Percentiles rank a stretch among this genome's conserved stretches.
These are phyloP conservation scores for Tympanuchus pallidicinctus DNA, from an alignment of 2,113 vertebrate genomes.

Conservation along the genomic window DNA sequence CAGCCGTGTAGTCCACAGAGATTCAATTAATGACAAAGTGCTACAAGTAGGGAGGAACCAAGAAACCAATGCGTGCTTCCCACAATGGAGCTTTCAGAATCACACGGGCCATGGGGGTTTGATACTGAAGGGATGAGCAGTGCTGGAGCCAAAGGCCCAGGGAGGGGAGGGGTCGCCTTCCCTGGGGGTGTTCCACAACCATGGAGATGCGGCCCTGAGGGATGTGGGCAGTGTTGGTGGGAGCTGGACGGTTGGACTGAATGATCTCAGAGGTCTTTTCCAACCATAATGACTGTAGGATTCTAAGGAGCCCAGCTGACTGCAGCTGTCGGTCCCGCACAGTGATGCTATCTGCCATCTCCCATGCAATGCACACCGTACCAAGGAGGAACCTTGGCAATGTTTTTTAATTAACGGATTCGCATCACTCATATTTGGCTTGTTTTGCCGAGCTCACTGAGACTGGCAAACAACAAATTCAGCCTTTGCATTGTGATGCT, in stretches of 20 bases:
- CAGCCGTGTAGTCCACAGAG: not conserved
- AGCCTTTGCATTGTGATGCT: not conserved
- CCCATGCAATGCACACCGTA: not conserved
- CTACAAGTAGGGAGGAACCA: not conserved
- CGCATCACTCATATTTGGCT: not conserved
- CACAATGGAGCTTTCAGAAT: fast-evolving
- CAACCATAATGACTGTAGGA: too few species aligned
- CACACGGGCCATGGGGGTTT: not conserved
- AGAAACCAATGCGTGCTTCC: not conserved
- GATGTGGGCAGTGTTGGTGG: too few species aligned
- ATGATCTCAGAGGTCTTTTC: too few species aligned
- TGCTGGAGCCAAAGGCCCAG: fast-evolving
- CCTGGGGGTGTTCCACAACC: too few species aligned
- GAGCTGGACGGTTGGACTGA: too few species aligned
- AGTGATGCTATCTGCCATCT: not conserved
- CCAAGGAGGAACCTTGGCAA: not conserved
- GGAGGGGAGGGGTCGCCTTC: too few species aligned
- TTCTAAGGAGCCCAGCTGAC: not conserved
- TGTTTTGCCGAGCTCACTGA: not conserved
- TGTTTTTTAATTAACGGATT: not conserved
- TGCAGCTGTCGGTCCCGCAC: not conserved
- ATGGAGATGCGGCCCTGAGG: too few species aligned
- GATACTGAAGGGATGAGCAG: fast-evolving
- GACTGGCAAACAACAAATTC: not conserved
- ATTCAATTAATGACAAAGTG: not conserved